A percentile compares a stretch with the other conserved stretches of the same genome.
Conservation (phyloP, 2,888 invertebrate species). For the Uropetala carovei region DNA sequence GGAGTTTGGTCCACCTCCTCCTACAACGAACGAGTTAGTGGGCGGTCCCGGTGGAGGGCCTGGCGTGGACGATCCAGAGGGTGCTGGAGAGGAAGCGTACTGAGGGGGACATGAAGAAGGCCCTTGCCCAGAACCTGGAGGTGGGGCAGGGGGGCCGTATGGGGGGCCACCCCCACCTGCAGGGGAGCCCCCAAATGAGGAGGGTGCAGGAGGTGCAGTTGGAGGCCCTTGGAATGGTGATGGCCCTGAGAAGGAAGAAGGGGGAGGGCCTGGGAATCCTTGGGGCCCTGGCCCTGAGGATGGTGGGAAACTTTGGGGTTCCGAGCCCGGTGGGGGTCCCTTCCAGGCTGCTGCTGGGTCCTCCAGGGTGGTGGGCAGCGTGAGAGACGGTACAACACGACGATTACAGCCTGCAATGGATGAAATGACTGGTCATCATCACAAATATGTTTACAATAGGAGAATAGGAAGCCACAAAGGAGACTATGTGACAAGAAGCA, state of each 20-base stretch:
- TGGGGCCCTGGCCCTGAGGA: slow-evolving; percentile 73
- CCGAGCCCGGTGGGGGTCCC: slow-evolving; percentile 82
- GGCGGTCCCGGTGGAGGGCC: slow-evolving; percentile 81
- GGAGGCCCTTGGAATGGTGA: slow-evolving; percentile 57
- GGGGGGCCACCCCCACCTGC: slow-evolving; percentile 87
- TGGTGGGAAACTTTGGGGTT: slow-evolving; percentile 80
- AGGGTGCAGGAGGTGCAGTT: slow-evolving; percentile 53
- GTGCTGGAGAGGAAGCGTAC: slow-evolving; percentile 91
- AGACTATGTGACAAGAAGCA: not conserved
- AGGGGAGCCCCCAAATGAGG: slow-evolving; percentile 73
- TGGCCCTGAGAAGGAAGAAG: slow-evolving; percentile 63
- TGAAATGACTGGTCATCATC: not conserved
- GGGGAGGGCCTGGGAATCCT: slow-evolving; percentile 67
- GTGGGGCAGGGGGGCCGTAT: slow-evolving; percentile 82
- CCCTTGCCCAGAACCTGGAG: slow-evolving; percentile 81
- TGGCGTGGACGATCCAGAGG: slow-evolving; percentile 89
- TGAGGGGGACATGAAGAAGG: slow-evolving; percentile 79
- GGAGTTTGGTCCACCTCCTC: slow-evolving; percentile 73
- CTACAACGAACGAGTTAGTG: slow-evolving; percentile 73
- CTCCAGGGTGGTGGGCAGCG: slow-evolving; percentile 85
- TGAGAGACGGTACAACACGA: slow-evolving; percentile 82
- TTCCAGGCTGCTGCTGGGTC: slow-evolving; percentile 88
- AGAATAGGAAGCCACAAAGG: not conserved
- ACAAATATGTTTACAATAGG: not conserved
- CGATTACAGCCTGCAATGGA: slow-evolving; percentile 85